Evolutionary conservation across 1,140 invertebrate species (phyloP).

Genomic region (Aradophagus sp.): DNA sequence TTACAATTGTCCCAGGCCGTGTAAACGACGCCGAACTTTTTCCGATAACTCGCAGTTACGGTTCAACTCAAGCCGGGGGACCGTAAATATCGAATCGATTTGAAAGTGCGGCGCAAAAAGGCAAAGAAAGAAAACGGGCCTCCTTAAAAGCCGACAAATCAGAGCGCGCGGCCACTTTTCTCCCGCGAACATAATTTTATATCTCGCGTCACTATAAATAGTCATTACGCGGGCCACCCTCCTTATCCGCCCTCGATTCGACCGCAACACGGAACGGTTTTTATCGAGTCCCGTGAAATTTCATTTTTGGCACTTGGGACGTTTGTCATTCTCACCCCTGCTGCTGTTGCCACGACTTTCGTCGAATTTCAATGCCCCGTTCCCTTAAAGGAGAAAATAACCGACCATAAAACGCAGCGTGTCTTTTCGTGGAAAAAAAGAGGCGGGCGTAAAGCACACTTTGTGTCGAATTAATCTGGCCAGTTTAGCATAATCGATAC

Average conservation of each 20-base stretch:
- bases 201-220: constrained; percentile 50
- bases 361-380: constrained; percentile 47
- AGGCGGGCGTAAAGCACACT: constrained; percentile 29
- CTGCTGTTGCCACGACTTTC: constrained; percentile 44
- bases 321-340: constrained; percentile 44
- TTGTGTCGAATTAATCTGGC: constrained; percentile 50
- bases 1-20: no score
- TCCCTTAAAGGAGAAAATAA: constrained; percentile 41
- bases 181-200: constrained; percentile 40
- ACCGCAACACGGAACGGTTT: constrained; percentile 46
- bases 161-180: constrained; percentile 32
- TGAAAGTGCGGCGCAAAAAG: no score
- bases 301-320: constrained; percentile 43
- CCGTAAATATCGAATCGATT: constrained; percentile 22
- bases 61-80: background rate
- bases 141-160: no score
- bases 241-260: constrained; percentile 39
- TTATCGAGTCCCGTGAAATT: constrained; percentile 51
- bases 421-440: constrained; percentile 35
- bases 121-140: no score
- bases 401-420: constrained; percentile 44
- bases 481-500: constrained; percentile 42
- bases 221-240: constrained; percentile 42
- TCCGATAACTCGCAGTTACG: background rate
- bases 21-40: no score